A percentile compares a stretch with the other conserved stretches of the same genome.
Evolutionary conservation across 2,113 vertebrate genomes (phyloP).

Genomic region (Etia nguti): DNA sequence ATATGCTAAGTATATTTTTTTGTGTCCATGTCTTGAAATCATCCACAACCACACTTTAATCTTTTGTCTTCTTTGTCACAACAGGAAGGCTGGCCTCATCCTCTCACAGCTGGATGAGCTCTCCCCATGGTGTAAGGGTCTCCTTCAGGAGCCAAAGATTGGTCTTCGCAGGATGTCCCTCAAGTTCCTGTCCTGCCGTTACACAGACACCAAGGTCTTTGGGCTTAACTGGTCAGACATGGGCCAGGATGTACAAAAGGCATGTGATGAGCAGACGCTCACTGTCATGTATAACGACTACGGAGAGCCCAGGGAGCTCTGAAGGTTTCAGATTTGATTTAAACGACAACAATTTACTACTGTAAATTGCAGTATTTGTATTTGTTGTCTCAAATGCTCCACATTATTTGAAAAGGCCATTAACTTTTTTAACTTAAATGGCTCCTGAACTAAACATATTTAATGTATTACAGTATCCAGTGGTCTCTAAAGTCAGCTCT

Average conservation of each 20-base stretch:
- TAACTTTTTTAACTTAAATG: background rate
- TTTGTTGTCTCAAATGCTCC: background rate
- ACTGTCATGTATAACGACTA: conserved; percentile 94
- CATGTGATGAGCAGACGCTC: conserved; percentile 90
- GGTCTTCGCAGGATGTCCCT: conserved; percentile 84
- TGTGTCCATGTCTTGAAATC: background rate
- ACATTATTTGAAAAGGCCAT: background rate
- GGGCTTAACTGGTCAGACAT: conserved; percentile 90
- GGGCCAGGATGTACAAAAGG: conserved; percentile 88
- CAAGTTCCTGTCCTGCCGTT: conserved; percentile 91
- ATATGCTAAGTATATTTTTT: background rate
- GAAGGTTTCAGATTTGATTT: conserved; percentile 26
- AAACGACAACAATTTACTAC: background rate
- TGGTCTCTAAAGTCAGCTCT: background rate
- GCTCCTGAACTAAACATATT: background rate
- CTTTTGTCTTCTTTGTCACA: background rate
- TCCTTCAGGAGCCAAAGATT: conserved; percentile 93
- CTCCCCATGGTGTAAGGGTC: conserved; percentile 88
- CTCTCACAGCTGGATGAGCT: conserved; percentile 90
- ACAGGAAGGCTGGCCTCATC: conserved; percentile 93
- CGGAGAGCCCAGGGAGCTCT: conserved; percentile 90
- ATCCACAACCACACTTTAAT: background rate
- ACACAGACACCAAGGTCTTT: conserved; percentile 92
- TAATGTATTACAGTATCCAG: background rate
- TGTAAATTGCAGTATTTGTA: background rate